A percentile compares a stretch with the other conserved stretches of the same genome.
These are phyloP conservation scores for Cossypha polioptera DNA, from an alignment of 2,797 vertebrate species.

Conservation along the genomic window DNA sequence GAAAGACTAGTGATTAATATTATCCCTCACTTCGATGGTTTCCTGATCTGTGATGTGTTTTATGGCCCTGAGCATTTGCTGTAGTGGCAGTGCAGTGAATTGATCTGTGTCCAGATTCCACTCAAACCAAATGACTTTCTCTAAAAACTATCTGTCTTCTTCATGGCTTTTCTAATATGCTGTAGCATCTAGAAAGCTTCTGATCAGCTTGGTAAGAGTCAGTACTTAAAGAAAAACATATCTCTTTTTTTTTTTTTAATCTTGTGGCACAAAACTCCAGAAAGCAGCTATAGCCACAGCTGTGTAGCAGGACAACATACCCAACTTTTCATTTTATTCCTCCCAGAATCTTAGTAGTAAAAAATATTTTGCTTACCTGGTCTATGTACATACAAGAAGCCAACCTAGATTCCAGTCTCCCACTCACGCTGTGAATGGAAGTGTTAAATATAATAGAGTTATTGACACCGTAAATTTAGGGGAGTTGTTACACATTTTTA, in stretches of 20 bases:
- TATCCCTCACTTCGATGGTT: not conserved
- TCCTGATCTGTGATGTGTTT: conserved; percentile 13
- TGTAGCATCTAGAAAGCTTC: not conserved
- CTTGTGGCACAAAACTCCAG: not conserved
- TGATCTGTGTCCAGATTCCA: conserved; percentile 18
- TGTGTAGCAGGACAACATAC: not conserved
- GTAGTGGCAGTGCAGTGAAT: not conserved
- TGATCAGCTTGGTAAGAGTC: not conserved
- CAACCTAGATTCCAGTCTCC: not conserved
- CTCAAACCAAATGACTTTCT: conserved; percentile 3
- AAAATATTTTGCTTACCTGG: not conserved
- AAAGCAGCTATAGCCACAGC: not conserved
- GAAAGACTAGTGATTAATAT: not conserved
- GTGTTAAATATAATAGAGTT: not conserved
- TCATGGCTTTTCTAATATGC: not conserved
- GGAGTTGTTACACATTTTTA: not conserved
- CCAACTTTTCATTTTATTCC: not conserved
- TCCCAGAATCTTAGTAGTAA: not conserved
- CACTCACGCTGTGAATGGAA: not conserved
- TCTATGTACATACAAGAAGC: not conserved
- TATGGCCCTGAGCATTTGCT: conserved; percentile 19
- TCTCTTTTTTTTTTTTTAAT: not conserved
- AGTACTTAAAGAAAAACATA: not conserved
- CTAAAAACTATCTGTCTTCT: conserved; percentile 8
- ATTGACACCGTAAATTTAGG: not conserved